Evolutionary conservation across 2,888 invertebrate species (phyloP).

Genomic region (Keiferia lycopersicella): DNA sequence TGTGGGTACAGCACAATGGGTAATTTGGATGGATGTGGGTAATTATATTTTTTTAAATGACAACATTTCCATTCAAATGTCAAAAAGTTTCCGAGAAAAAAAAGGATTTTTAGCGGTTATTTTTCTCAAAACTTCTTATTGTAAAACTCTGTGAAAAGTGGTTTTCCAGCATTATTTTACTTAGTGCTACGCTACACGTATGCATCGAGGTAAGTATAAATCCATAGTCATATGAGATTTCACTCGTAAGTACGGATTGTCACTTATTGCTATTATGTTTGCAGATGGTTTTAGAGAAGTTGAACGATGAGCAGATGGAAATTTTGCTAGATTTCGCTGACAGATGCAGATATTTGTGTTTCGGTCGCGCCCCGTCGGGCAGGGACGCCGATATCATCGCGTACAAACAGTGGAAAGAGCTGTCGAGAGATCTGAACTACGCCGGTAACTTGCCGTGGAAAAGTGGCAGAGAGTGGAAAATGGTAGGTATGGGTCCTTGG

Average conservation of each 20-base stretch:
- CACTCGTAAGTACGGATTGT: not conserved
- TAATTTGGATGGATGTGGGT: too few species aligned
- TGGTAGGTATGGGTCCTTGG: slow-evolving; percentile 20
- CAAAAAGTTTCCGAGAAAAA: slow-evolving; percentile 4
- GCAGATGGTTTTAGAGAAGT: not conserved
- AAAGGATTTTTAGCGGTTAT: not conserved
- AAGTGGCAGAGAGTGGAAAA: slow-evolving; percentile 27
- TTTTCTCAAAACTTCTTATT: not conserved
- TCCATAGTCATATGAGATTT: not conserved
- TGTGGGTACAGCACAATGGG: too few species aligned
- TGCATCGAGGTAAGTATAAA: not conserved
- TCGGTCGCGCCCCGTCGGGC: slow-evolving; percentile 19
- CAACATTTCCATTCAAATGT: not conserved
- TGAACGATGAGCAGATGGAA: slow-evolving; percentile 25
- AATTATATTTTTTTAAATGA: not conserved
- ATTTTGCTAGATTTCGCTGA: slow-evolving; percentile 30
- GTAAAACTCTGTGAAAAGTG: not conserved
- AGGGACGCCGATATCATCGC: slow-evolving; percentile 4
- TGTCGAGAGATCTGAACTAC: slow-evolving; percentile 27
- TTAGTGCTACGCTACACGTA: not conserved
- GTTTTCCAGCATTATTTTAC: not conserved
- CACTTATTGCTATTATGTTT: not conserved
- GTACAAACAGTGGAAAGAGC: slow-evolving; percentile 27
- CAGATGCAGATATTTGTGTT: slow-evolving; percentile 26
- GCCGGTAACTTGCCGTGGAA: slow-evolving; percentile 16